A percentile compares a stretch with the other conserved stretches of the same genome.
Evolutionary conservation across 2,113 vertebrate genomes (phyloP).

Genomic region (Zeus faber): DNA sequence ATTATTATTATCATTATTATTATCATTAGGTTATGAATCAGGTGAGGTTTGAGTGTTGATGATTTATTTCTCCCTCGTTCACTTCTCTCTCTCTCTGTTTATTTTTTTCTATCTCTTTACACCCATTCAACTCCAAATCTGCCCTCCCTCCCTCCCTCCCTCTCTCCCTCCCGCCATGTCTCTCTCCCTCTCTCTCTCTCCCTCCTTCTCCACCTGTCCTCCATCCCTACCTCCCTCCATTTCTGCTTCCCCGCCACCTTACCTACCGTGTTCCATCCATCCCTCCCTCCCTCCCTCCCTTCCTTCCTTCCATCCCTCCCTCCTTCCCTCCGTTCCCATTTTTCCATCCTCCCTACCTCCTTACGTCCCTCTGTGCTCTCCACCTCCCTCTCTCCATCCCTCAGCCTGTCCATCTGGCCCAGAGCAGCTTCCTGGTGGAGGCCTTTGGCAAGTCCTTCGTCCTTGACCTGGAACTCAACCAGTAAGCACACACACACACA

Average conservation of each 20-base stretch:
- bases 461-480: constrained; percentile 89
- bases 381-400: constrained; percentile 7
- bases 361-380: too few species aligned
- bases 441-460: constrained; percentile 84
- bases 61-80: too few species aligned
- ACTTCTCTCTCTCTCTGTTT: constrained; percentile 13
- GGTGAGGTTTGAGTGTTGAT: too few species aligned
- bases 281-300: too few species aligned
- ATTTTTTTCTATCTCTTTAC: background rate
- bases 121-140: too few species aligned
- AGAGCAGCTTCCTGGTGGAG: constrained; percentile 84
- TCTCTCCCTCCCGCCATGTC: background rate
- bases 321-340: constrained; percentile 85
- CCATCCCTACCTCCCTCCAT: too few species aligned
- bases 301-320: constrained; percentile 55
- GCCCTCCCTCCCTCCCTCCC: background rate
- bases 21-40: too few species aligned
- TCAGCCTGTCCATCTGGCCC: constrained; percentile 86
- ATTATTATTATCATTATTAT: too few species aligned
- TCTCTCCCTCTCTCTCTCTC: background rate
- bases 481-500: constrained; percentile 75
- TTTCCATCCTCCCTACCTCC: too few species aligned
- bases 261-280: too few species aligned
- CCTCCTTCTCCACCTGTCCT: background rate
- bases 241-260: too few species aligned